These are phyloP conservation scores for Nasonovia ribisnigri DNA, from an alignment of 2,888 invertebrate genomes.

Conservation along the genomic window DNA sequence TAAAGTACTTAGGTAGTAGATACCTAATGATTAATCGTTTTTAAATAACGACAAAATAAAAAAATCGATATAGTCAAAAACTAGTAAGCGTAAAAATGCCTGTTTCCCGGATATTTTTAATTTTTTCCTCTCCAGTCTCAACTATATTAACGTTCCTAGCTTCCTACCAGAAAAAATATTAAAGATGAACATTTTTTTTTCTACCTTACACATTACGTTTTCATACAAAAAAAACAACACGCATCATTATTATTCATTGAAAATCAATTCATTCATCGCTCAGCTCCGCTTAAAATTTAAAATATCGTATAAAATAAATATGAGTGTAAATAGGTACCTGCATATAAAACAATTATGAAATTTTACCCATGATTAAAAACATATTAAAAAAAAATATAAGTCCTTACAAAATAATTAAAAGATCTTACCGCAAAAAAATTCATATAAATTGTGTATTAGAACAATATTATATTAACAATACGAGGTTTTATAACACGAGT, in stretches of 20 bases:
- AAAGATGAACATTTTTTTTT: background rate
- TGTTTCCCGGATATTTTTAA: too few species aligned
- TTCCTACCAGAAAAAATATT: background rate
- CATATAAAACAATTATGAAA: background rate
- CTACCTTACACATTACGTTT: background rate
- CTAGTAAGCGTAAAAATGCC: too few species aligned
- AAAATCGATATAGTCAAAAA: too few species aligned
- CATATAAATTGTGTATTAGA: constrained; percentile 36
- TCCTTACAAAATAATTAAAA: background rate
- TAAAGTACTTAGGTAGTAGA: too few species aligned
- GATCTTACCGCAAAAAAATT: constrained; percentile 41
- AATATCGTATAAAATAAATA: background rate
- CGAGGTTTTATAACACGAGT: constrained; percentile 14
- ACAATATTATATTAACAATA: constrained; percentile 3
- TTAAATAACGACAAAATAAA: too few species aligned
- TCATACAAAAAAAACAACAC: background rate
- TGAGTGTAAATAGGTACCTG: background rate
- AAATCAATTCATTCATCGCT: background rate
- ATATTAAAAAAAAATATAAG: background rate
- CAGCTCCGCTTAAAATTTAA: background rate
- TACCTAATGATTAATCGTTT: too few species aligned
- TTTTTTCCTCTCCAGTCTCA: too few species aligned
- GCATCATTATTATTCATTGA: background rate
- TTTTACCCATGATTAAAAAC: background rate
- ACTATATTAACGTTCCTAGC: background rate